Evolutionary conservation across 2,797 vertebrate genomes (phyloP).

Genomic region (Siniperca undulata): DNA sequence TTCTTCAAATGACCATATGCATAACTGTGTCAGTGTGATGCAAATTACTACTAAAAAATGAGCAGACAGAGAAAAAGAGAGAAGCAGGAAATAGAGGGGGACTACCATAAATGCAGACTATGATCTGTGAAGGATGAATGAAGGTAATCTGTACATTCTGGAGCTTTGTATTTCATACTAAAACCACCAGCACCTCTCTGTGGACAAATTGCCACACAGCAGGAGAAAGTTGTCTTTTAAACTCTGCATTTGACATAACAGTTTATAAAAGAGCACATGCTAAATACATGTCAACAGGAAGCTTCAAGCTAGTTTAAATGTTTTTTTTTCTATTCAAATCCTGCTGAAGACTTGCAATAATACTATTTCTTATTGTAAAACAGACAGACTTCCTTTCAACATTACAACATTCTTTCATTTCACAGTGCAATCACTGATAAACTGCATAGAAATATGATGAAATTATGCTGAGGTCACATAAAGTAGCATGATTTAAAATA

Average conservation of each 20-base stretch:
- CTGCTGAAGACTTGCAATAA: slow-evolving; percentile 17
- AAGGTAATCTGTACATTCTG: slow-evolving; percentile 48
- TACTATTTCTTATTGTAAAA: slow-evolving; percentile 13
- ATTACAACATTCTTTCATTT: slow-evolving; percentile 32
- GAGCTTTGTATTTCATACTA: slow-evolving; percentile 59
- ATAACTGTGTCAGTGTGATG: background rate
- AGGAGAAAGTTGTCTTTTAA: slow-evolving; percentile 4
- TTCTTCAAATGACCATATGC: background rate
- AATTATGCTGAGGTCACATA: slow-evolving; percentile 25
- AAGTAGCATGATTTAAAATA: slow-evolving; percentile 22
- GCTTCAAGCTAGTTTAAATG: background rate
- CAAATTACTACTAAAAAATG: background rate
- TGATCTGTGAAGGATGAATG: slow-evolving; percentile 66
- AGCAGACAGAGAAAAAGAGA: background rate
- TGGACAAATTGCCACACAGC: slow-evolving; percentile 62
- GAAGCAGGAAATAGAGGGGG: slow-evolving; percentile 15
- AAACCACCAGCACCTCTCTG: slow-evolving; percentile 67
- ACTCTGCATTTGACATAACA: background rate
- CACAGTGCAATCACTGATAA: slow-evolving; percentile 16
- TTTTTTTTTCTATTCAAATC: slow-evolving; percentile 21
- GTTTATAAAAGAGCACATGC: slow-evolving; percentile 17
- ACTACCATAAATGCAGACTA: slow-evolving; percentile 22
- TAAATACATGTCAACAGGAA: slow-evolving; percentile 9
- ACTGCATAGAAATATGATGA: slow-evolving; percentile 38
- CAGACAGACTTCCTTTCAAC: background rate